A percentile compares a stretch with the other conserved stretches of the same genome.
phyloP scores from a whole-genome alignment of 2,888 invertebrate genomes.

The Stomorhina lunata region DNA sequence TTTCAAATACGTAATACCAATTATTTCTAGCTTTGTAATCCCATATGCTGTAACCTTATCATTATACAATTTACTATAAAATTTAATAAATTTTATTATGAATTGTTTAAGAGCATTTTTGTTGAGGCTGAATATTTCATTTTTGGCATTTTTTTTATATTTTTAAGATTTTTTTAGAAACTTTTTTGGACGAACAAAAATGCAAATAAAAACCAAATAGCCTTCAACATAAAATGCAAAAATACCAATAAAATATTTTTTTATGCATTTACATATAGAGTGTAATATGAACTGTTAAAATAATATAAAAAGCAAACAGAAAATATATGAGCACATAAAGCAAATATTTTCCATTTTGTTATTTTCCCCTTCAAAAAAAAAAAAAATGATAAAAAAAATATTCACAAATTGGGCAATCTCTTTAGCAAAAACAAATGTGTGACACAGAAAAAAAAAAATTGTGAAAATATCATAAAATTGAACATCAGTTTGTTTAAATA shows the following conservation, averaged over 20 bases:
- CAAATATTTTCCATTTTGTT: not conserved
- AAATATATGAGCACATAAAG: not conserved
- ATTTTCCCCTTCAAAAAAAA: not conserved
- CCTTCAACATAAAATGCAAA: not conserved
- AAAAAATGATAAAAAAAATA: too few species aligned
- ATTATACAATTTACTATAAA: too few species aligned
- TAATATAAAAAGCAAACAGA: not conserved
- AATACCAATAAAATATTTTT: not conserved
- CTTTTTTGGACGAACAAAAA: too few species aligned
- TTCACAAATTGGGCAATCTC: conserved; percentile 3
- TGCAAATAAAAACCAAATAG: not conserved
- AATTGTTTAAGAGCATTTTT: too few species aligned
- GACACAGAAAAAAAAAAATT: not conserved
- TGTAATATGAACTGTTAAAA: not conserved
- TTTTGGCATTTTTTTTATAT: too few species aligned
- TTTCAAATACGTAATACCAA: too few species aligned
- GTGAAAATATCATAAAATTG: not conserved
- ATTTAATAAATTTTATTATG: too few species aligned
- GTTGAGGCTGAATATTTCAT: too few species aligned
- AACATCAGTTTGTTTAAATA: not conserved
- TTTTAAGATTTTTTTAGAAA: too few species aligned
- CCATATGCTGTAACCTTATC: too few species aligned
- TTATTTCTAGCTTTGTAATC: too few species aligned
- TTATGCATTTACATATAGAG: not conserved
- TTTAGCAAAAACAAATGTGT: not conserved